phyloP scores from a whole-genome alignment of 2,888 invertebrate genomes.

The Pyrrhosoma nymphula region DNA sequence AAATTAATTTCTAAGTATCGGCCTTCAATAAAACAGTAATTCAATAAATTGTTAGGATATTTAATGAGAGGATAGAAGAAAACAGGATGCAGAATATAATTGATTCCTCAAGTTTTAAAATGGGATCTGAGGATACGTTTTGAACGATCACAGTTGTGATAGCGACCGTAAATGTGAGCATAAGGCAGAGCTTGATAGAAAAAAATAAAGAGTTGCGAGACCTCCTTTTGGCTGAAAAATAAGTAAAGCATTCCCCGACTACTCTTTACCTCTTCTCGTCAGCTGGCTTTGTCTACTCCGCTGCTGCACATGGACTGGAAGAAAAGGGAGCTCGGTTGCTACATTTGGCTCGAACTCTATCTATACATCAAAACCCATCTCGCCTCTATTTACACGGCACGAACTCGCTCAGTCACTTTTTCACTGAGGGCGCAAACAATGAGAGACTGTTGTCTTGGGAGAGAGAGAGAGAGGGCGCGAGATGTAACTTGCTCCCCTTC shows the following conservation, averaged over 20 bases:
- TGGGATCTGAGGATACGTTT: neutral
- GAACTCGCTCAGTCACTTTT: conserved; percentile 6
- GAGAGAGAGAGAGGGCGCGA: neutral
- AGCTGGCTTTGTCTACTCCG: neutral
- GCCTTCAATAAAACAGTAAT: too few species aligned
- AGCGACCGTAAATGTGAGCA: neutral
- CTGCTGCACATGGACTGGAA: neutral
- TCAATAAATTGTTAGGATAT: too few species aligned
- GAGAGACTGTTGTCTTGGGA: neutral
- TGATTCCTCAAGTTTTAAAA: neutral
- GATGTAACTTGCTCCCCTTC: neutral
- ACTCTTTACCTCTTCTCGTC: neutral
- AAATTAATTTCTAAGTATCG: too few species aligned
- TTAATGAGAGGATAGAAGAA: too few species aligned
- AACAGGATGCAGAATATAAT: too few species aligned
- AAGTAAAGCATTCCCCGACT: neutral
- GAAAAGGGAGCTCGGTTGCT: neutral
- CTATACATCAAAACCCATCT: conserved; percentile 3
- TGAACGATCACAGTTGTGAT: neutral
- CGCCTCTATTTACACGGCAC: conserved; percentile 17
- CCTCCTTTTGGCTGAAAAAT: neutral
- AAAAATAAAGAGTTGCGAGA: too few species aligned
- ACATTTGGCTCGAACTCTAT: neutral
- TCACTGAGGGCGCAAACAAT: neutral
- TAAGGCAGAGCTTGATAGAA: neutral